These are phyloP conservation scores for Notarius quadriscutis DNA, from an alignment of 2,113 vertebrate species.

Conservation along the genomic window DNA sequence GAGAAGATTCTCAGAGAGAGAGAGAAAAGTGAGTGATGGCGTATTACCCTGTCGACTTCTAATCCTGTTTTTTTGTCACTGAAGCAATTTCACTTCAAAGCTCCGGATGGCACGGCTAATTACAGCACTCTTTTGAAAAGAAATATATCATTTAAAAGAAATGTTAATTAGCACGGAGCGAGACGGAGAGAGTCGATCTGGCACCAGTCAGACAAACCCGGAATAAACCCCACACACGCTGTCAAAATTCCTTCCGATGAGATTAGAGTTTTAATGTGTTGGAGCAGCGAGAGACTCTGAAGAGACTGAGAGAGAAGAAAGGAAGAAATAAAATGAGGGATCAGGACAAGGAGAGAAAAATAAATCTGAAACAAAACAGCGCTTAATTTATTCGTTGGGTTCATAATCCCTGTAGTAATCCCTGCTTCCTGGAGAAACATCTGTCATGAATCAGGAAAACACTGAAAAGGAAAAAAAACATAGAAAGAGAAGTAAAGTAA, in stretches of 20 bases:
- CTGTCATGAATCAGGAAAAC: background rate
- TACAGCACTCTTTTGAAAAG: conserved; percentile 59
- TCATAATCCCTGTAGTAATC: no score
- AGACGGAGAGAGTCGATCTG: conserved; percentile 20
- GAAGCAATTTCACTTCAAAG: conserved; percentile 73
- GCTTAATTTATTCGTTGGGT: no score
- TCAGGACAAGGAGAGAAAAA: background rate
- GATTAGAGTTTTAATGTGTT: background rate
- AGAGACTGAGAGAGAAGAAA: conserved; percentile 21
- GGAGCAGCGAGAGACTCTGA: background rate
- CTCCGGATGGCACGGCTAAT: conserved; percentile 64
- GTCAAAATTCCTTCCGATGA: background rate
- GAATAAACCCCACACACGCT: conserved; percentile 1
- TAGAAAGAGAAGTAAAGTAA: background rate
- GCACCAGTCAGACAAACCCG: background rate
- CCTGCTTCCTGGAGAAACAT: no score
- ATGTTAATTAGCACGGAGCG: conserved; percentile 63
- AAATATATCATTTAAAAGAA: conserved; percentile 62
- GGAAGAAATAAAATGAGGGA: background rate
- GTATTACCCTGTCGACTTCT: conserved; percentile 65
- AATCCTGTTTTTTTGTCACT: conserved; percentile 69
- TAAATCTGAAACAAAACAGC: no score
- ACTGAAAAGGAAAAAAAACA: background rate
- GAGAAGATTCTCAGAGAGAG: background rate
- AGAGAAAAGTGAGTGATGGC: conserved; percentile 57